A percentile compares a stretch with the other conserved stretches of the same genome.
phyloP scores from a whole-genome alignment of 2,113 vertebrate genomes.

The Strix aluco region DNA sequence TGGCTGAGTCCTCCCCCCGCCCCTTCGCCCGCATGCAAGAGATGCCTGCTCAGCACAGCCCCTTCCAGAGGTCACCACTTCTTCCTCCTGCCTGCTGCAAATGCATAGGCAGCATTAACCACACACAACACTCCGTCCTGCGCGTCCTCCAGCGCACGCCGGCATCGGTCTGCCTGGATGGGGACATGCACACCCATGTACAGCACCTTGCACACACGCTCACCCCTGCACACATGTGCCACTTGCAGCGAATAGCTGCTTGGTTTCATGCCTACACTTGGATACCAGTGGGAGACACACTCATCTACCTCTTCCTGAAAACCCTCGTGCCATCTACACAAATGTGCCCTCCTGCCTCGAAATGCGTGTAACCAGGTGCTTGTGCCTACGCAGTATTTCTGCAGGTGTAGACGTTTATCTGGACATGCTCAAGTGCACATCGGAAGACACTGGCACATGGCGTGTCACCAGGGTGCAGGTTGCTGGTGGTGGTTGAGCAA shows the following conservation, averaged over 20 bases:
- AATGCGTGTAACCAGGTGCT: not conserved
- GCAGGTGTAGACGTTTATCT: not conserved
- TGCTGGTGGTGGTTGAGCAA: not conserved
- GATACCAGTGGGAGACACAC: not conserved
- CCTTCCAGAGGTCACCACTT: constrained; percentile 50
- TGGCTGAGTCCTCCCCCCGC: not conserved
- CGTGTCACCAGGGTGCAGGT: not conserved
- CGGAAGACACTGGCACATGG: not conserved
- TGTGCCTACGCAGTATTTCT: not conserved
- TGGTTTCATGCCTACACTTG: not conserved
- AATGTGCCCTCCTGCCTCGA: not conserved
- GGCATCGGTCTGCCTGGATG: rapidly evolving
- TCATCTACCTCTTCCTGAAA: not conserved
- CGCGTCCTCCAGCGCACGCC: not conserved
- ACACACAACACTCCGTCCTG: not conserved
- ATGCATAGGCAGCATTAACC: not conserved
- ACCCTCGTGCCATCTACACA: no score
- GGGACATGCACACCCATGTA: rapidly evolving
- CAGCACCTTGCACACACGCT: rapidly evolving
- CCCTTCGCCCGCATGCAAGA: not conserved
- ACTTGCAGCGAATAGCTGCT: not conserved
- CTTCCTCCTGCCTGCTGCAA: not conserved
- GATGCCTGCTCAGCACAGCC: constrained; percentile 66
- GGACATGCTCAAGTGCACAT: not conserved
- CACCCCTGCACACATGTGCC: not conserved